phyloP scores from a whole-genome alignment of 1,140 invertebrate genomes.

The Heliothis subflexa region DNA sequence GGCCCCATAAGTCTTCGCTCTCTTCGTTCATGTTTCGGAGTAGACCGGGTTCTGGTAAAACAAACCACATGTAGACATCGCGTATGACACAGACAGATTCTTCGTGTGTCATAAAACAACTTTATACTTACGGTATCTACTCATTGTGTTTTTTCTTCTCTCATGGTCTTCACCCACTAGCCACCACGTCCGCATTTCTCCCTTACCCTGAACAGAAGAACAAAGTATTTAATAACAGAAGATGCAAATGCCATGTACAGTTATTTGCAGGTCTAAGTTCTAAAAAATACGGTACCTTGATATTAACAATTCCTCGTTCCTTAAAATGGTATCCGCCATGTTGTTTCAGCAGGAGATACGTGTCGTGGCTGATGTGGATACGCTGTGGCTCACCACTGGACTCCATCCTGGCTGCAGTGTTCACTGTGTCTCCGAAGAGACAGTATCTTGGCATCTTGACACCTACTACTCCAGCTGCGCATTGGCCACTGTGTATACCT shows the following conservation, averaged over 20 bases:
- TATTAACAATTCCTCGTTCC: slow-evolving; percentile 90
- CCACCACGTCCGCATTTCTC: slow-evolving; percentile 92
- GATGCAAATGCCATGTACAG: not conserved
- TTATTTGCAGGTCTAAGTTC: too few relatives aligned
- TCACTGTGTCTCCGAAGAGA: slow-evolving; percentile 96
- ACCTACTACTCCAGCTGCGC: slow-evolving; percentile 94
- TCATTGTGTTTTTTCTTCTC: slow-evolving; percentile 68
- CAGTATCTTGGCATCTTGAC: slow-evolving; percentile 96
- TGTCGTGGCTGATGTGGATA: slow-evolving; percentile 91
- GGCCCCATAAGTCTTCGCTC: slow-evolving; percentile 60
- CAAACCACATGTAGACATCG: not conserved
- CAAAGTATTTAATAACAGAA: not conserved
- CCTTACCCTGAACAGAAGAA: slow-evolving; percentile 88
- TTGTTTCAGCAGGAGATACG: slow-evolving; percentile 88
- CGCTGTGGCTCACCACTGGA: slow-evolving; percentile 89
- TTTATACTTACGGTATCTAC: slow-evolving; percentile 67
- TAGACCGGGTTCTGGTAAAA: slow-evolving; percentile 59
- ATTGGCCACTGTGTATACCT: slow-evolving; percentile 86
- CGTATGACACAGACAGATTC: not conserved
- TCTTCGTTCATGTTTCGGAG: slow-evolving; percentile 36
- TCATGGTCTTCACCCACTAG: slow-evolving; percentile 88
- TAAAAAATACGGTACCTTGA: slow-evolving; percentile 87
- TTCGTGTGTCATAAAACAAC: not conserved
- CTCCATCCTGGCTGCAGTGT: slow-evolving; percentile 91
- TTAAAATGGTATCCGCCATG: slow-evolving; percentile 90